Base-by-base conservation (phyloP, 2,888 invertebrate genomes). In the Cantharis flavilabris region DNA sequence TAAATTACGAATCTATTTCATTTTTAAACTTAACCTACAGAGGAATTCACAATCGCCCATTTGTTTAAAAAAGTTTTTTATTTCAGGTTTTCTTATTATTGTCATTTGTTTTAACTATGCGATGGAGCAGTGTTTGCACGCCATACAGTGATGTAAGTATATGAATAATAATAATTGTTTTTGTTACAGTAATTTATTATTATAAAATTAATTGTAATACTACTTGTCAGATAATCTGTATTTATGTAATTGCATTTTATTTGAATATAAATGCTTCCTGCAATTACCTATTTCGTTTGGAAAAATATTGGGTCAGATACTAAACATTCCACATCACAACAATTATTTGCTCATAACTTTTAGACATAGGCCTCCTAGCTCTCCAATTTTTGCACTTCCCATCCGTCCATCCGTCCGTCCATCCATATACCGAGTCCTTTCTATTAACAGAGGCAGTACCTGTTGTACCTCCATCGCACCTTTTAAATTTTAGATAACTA, bases 61-160 rank as follows among this genome's bases (percentile, higher is more conserved):
- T 4, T 20, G 20, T 20, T 20, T 33, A 16, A 16, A 16, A 1
- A 16, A 16, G 1, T 1, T 16, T 16, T 16, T 16, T 16, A 16
- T 16, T 16, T 30, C 80, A 83, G 83, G 75, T 75, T 71, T 78
- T 82, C 76, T 76, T 82, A 73, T 71, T 83, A 63, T 80, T 81
- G 74, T 73, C 82, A 75, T 78, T 81, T 69, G 76, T 81, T 70
- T 71, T 81, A 69, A 72, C 75, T 11, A 76, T 80, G 69, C 71
- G 79, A 71, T 75, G 75, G 78, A 78, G 80, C 76, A 72, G 78
- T 70, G 33, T 80, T 49, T 81, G 82, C 76, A 80, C 81, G 72
- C 80, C 80, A 65, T 70, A 79, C 70, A 80, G 82, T 76, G 82
- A 82, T 81, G 83, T 82, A 80, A 80, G 79, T 77, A 4, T 20